A percentile compares a stretch with the other conserved stretches of the same genome.
These are phyloP conservation scores for Erethizon dorsatum DNA, from an alignment of 2,797 vertebrate species.

Conservation along the genomic window DNA sequence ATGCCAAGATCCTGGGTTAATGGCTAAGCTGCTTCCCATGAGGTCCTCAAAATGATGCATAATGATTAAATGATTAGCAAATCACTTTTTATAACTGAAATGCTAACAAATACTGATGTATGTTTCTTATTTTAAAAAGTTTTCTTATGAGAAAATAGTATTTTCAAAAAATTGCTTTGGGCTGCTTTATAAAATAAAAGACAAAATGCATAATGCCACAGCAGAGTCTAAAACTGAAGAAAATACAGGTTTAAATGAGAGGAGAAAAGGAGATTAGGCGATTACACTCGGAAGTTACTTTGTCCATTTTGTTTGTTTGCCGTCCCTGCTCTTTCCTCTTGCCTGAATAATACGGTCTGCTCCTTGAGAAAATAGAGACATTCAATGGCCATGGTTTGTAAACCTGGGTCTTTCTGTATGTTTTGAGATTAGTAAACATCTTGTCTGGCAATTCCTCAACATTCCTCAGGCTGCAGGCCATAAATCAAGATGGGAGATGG, in stretches of 20 bases:
- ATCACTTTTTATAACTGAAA: not conserved
- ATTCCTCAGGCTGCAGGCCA: not conserved
- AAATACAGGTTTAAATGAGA: not conserved
- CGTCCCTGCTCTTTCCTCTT: not conserved
- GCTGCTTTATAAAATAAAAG: not conserved
- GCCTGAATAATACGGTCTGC: not conserved
- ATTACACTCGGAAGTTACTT: not conserved
- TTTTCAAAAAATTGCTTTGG: constrained; percentile 22
- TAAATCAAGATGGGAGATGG: not conserved
- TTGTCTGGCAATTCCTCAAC: not conserved
- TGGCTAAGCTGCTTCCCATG: not conserved
- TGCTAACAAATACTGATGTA: not conserved
- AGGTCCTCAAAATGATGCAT: not conserved
- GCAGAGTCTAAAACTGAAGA: not conserved
- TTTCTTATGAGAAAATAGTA: not conserved
- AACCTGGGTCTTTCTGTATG: not conserved
- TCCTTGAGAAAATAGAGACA: not conserved
- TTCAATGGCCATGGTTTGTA: not conserved
- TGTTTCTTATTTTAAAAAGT: not conserved
- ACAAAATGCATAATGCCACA: not conserved
- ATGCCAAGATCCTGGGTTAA: not conserved
- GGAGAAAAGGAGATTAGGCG: not conserved
- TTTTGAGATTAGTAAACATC: constrained; percentile 35
- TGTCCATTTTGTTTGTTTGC: not conserved
- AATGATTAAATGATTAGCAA: constrained; percentile 2